Evolutionary conservation across 2,797 vertebrate genomes (phyloP), one percentile per base, ranked within the genome.

Genomic region (Octomys mimax): DNA sequence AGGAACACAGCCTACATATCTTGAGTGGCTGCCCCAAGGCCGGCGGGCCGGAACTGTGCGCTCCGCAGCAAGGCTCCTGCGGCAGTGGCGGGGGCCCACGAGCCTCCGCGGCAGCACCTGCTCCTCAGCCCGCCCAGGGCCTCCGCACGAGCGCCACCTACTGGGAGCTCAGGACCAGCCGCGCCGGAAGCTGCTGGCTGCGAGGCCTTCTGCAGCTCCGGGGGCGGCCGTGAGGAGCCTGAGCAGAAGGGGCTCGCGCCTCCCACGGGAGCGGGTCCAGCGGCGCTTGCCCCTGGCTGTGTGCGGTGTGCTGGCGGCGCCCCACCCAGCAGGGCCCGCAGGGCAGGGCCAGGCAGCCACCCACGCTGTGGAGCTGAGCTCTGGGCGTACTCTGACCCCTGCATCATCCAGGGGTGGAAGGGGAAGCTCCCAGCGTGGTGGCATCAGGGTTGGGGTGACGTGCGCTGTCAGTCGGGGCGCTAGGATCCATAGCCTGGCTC

Each of bases 361-460:
- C 62, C 16, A 5, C 6, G 6, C 42, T 3, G 1, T 2, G 1
- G 24, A n/a, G 39, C 61, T 7, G 31, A 5, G 31, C 18, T 49
- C 28, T 46, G 21, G 62, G 33, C 26, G 26, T 14, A 31, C 42
- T 26, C 75, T 28, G 49, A 75, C 62, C 64, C 28, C 2, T 6
- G n/a, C 1, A 8, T 54, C 28, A 0, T 4, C 0, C 42, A 8
- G 1, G 1, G 6, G 36, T 16, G 54, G 24, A 2, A 28, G 28
- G 28, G 64, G 0, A 1, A 10, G 16, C 71, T 21, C 36, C 22
- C 0, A 2, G 14, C 9, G 8, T 6, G 0, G 7, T 13, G 18
- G 54, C 11, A 2, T 59, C 26, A 19, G 77, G 4, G 0, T 26
- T 6, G 33, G 0, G 0, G 10, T 33, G 64, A n/a, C 49, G 21